phyloP scores from a whole-genome alignment of 2,113 vertebrate genomes.

The Tragelaphus buxtoni region DNA sequence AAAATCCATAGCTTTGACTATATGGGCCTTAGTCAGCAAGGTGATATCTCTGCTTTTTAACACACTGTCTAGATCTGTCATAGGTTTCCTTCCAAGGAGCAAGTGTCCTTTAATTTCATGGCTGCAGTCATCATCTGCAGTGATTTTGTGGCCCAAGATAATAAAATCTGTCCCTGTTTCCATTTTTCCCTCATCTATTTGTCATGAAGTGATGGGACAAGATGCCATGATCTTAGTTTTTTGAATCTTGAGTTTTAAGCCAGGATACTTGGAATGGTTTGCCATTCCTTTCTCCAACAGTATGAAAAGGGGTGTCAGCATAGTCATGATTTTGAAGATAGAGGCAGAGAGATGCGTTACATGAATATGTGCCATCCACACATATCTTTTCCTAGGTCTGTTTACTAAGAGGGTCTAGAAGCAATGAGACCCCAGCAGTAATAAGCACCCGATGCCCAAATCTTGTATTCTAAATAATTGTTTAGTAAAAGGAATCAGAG shows the following conservation, averaged over 20 bases:
- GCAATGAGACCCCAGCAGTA: neutral
- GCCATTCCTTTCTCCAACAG: neutral
- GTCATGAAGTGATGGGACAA: neutral
- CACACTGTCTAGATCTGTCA: neutral
- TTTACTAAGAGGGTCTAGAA: neutral
- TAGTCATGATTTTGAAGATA: neutral
- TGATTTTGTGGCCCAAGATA: neutral
- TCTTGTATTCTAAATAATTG: neutral
- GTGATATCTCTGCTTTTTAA: neutral
- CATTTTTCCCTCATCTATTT: neutral
- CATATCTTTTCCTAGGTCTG: neutral
- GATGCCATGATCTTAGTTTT: neutral
- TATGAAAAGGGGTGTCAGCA: neutral
- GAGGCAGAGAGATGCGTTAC: accelerated
- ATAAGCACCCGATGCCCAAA: neutral
- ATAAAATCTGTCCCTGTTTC: neutral
- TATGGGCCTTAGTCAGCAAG: neutral
- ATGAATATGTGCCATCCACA: accelerated
- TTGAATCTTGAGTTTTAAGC: neutral
- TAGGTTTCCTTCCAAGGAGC: neutral
- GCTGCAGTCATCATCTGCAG: neutral
- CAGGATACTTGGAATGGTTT: neutral
- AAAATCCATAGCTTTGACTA: neutral
- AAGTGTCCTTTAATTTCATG: neutral
- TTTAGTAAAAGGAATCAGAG: neutral